These are phyloP conservation scores for Forbesichthys agassizii DNA, from an alignment of 2,113 vertebrate genomes.

Conservation along the genomic window DNA sequence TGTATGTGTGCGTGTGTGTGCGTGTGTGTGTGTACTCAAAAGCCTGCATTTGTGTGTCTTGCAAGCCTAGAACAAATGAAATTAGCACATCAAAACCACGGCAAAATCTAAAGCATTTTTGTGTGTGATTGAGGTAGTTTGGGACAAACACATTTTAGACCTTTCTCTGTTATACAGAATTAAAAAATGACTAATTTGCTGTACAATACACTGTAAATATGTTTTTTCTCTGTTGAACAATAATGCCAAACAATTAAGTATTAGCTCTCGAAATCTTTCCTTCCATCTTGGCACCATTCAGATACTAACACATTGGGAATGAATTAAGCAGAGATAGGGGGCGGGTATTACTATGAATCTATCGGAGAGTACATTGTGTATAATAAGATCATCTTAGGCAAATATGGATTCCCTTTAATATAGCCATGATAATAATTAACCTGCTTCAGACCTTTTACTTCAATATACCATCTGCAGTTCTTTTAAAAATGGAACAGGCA, in stretches of 20 bases:
- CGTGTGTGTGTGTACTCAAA: slow-evolving; percentile 37
- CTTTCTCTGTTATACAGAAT: slow-evolving; percentile 30
- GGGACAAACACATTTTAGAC: slow-evolving; percentile 24
- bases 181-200: slow-evolving; percentile 20
- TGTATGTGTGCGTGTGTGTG: slow-evolving; percentile 28
- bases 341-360: background rate
- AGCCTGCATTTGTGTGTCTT: background rate
- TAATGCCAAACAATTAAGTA: background rate
- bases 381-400: background rate
- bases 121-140: slow-evolving; percentile 1
- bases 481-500: slow-evolving; percentile 55
- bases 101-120: slow-evolving; percentile 22
- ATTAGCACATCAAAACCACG: slow-evolving; percentile 73
- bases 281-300: background rate
- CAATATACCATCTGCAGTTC: slow-evolving; percentile 58
- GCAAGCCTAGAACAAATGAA: slow-evolving; percentile 47
- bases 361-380: background rate
- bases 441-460: slow-evolving; percentile 42
- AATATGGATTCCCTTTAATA: background rate
- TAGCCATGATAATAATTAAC: slow-evolving; percentile 27
- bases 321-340: too few species aligned
- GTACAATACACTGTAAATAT: slow-evolving; percentile 1
- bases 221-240: slow-evolving; percentile 26
- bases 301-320: slow-evolving; percentile 5
- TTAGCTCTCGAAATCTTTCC: background rate